A percentile compares a stretch with the other conserved stretches of the same genome.
Conservation (phyloP, 2,797 vertebrate species). For the Spondyliosoma cantharus region DNA sequence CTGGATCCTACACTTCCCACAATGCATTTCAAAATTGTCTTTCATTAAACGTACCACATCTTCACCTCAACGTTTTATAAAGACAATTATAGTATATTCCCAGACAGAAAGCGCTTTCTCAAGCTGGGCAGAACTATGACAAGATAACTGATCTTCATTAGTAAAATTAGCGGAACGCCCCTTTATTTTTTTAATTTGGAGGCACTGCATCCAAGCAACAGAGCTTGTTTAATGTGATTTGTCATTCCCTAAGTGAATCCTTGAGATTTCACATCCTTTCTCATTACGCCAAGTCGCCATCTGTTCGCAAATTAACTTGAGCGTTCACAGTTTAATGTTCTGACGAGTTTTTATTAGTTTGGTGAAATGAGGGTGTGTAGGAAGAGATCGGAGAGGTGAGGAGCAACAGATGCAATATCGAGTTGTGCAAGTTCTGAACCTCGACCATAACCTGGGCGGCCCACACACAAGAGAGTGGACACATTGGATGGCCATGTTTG, state of each 20-base stretch:
- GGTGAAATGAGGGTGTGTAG: neutral
- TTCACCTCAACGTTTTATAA: neutral
- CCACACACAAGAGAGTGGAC: neutral
- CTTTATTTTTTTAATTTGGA: neutral
- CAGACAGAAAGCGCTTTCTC: neutral
- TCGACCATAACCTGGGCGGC: neutral
- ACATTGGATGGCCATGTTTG: neutral
- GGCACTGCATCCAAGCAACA: neutral
- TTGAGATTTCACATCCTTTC: neutral
- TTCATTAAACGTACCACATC: neutral
- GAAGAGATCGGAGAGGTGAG: neutral
- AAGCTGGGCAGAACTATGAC: neutral
- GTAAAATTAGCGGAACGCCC: neutral
- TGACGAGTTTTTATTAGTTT: neutral
- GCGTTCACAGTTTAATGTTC: neutral
- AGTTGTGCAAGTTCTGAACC: neutral
- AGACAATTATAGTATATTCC: neutral
- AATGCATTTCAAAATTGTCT: neutral
- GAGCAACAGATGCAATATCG: neutral
- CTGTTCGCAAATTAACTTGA: constrained; percentile 6
- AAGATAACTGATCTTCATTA: neutral
- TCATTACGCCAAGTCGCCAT: constrained; percentile 3
- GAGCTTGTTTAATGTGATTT: neutral
- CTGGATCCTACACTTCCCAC: neutral
- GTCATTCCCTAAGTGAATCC: neutral